Conservation (phyloP, 2,113 vertebrate species). For the Notarius quadriscutis region DNA sequence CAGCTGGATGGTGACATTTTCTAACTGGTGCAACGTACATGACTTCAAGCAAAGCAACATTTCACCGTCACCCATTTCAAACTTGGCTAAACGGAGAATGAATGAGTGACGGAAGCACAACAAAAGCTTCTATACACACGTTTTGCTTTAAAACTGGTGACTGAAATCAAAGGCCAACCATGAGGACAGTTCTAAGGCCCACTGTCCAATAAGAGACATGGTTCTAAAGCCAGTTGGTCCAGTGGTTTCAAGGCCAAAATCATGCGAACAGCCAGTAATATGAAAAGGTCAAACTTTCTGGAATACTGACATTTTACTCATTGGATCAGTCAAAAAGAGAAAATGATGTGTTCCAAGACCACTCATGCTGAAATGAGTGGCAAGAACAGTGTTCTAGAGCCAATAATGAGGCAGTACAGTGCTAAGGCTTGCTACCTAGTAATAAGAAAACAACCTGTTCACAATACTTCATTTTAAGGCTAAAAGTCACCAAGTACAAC, state of each 20-base stretch:
- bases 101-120: too few relatives aligned
- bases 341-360: not conserved
- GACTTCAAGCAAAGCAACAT: not conserved
- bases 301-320: too few relatives aligned
- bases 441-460: not conserved
- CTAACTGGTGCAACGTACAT: not conserved
- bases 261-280: too few relatives aligned
- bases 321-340: not conserved
- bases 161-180: not conserved
- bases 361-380: not conserved
- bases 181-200: too few relatives aligned
- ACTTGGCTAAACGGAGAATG: too few relatives aligned
- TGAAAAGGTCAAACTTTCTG: not conserved
- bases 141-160: not conserved
- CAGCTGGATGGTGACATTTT: not conserved
- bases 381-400: not conserved
- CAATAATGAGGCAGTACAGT: not conserved
- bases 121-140: too few relatives aligned
- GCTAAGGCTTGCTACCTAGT: not conserved
- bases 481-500: not conserved
- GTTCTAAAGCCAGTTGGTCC: not conserved
- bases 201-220: not conserved
- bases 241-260: not conserved
- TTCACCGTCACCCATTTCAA: not conserved
- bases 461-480: not conserved